phyloP scores from a whole-genome alignment of 2,797 vertebrate genomes.

The Spinus pinus region DNA sequence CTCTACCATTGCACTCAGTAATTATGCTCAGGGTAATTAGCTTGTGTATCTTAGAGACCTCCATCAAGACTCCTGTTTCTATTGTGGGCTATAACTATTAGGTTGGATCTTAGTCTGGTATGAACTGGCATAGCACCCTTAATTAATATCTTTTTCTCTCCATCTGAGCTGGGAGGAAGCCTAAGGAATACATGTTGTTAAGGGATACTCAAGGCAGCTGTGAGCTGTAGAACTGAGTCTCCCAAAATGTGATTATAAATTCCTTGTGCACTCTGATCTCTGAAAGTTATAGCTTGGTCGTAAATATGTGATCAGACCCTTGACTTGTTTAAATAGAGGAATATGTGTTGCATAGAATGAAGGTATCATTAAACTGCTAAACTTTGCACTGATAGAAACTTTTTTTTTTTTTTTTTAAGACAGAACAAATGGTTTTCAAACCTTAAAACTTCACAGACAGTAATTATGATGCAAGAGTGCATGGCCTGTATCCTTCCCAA shows the following conservation, averaged over 20 bases:
- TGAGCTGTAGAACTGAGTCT: background rate
- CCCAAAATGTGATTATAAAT: conserved; percentile 7
- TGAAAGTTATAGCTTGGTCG: background rate
- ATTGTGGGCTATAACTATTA: conserved; percentile 24
- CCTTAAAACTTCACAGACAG: background rate
- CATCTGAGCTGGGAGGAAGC: background rate
- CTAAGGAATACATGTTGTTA: conserved; percentile 37
- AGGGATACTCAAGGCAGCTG: conserved; percentile 22
- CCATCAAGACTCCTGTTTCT: conserved; percentile 16
- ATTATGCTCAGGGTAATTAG: conserved; percentile 33
- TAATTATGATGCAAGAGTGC: background rate
- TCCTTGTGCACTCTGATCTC: background rate
- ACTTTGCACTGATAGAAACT: background rate
- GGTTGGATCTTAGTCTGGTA: background rate
- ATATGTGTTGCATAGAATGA: background rate
- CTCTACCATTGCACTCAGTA: background rate
- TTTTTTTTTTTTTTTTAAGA: background rate
- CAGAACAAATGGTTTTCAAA: background rate
- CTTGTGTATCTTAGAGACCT: conserved; percentile 5
- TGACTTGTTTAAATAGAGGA: background rate
- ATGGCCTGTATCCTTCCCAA: background rate
- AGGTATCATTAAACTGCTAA: background rate
- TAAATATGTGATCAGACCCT: conserved; percentile 10
- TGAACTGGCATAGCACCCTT: background rate
- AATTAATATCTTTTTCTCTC: conserved; percentile 30